Evolutionary conservation across 2,113 vertebrate genomes (phyloP), one percentile per base, ranked within the genome.

Genomic region (Prunella himalayana): DNA sequence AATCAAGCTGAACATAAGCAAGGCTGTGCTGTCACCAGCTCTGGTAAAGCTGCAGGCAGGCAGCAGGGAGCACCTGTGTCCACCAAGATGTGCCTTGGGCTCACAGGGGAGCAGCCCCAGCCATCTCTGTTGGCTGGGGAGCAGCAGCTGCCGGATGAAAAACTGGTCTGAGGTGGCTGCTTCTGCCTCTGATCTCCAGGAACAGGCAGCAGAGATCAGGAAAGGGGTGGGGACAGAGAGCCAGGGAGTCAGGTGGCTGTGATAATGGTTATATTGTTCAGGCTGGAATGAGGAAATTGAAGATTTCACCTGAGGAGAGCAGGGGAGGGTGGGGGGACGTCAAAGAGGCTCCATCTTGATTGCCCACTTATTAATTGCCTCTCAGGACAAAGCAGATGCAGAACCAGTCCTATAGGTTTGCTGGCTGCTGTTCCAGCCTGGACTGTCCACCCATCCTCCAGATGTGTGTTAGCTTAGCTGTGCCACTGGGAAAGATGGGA

Each of bases 271-370:
- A 78, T 79, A 97, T 95, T 97, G 95, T 97, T 95, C 86, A 45
- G 57, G 53, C 41, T 92, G 91, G 95, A 95, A 95, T 75, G 83
- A 97, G 95, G 95, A 96, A 95, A 96, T 90, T n/a, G 82, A 90
- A 78, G 60, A 81, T 86, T 90, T 81, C 64, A 81, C 35, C 41
- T 57, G 49, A 11, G 11, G 41, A 89, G 81, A 82, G 54, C 1
- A 20, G 10, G 3, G 8, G 5, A 69, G 69, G 42, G 56, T 44
- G 33, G 14, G 30, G 37, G 12, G 39, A 60, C 11, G 11, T 83
- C 79, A n/a, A 54, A 50, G 27, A 94, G 41, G 28, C 31, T 95
- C 65, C 39, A 11, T 89, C 61, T 66, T 64, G 51, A 84, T 50
- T 19, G 28, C 54, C 42, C 63, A 27, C 13, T 79, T 28, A 54